Evolutionary conservation across 2,113 vertebrate genomes (phyloP).

Genomic region (Hypocryptadius cinnamomeus): DNA sequence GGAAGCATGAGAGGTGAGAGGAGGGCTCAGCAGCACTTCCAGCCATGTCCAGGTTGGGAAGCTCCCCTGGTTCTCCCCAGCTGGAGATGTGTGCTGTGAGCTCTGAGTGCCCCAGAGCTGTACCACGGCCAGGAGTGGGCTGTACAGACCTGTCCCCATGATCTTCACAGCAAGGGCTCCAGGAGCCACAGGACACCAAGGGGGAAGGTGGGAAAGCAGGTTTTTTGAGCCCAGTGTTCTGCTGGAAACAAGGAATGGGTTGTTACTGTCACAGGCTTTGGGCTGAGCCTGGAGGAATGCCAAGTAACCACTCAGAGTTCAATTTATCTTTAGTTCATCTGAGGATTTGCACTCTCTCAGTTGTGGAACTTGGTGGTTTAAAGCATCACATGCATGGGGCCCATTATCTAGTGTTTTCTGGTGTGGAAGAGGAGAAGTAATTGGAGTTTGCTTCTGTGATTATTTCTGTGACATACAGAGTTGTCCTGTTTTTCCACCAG

Average conservation of each 20-base stretch:
- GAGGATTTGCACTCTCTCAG: neutral
- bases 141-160: fast-evolving
- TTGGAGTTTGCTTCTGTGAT: slow-evolving; percentile 28
- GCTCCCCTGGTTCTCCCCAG: neutral
- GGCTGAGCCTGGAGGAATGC: neutral
- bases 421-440: slow-evolving; percentile 29
- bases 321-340: neutral
- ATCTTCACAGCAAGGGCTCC: neutral
- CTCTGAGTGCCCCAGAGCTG: fast-evolving
- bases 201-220: neutral
- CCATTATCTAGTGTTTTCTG: slow-evolving; percentile 23
- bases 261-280: neutral
- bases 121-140: fast-evolving
- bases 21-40: neutral
- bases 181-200: neutral
- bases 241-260: neutral
- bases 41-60: neutral
- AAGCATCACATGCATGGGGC: neutral
- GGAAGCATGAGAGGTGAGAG: neutral
- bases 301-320: neutral
- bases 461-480: neutral
- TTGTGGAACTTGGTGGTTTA: neutral
- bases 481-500: neutral
- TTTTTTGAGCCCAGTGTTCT: neutral
- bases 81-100: neutral